These are phyloP conservation scores for Pseudolaguvia tuberculata DNA, from an alignment of 2,113 vertebrate species.

Conservation along the genomic window DNA sequence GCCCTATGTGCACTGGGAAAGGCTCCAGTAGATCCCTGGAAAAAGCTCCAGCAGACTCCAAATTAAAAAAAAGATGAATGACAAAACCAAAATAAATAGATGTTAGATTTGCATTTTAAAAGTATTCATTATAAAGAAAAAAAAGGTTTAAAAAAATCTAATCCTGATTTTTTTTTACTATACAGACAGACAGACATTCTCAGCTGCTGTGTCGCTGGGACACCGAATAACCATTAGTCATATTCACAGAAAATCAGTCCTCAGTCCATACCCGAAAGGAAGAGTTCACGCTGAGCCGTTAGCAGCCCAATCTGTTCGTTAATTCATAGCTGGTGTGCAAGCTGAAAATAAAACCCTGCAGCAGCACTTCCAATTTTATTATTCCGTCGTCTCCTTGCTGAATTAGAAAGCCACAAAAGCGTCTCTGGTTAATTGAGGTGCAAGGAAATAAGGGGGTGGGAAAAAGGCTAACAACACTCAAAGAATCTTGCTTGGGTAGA, in stretches of 20 bases:
- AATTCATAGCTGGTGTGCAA: constrained; percentile 50
- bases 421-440: constrained; percentile 51
- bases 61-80: no score
- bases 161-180: no score
- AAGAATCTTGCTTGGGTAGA: constrained; percentile 41
- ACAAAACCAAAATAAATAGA: no score
- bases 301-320: constrained; percentile 37
- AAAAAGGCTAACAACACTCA: constrained; percentile 51
- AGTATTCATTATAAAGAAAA: no score
- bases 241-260: not conserved
- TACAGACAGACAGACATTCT: not conserved
- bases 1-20: no score
- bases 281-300: constrained; percentile 16
- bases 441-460: not conserved
- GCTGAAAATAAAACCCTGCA: constrained; percentile 43
- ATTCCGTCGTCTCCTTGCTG: constrained; percentile 49
- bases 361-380: constrained; percentile 50
- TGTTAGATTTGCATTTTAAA: no score
- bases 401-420: constrained; percentile 45
- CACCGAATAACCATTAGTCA: constrained; percentile 9
- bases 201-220: not conserved
- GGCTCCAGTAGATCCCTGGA: no score
- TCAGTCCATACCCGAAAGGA: not conserved
- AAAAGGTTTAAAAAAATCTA: no score
- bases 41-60: no score